Evolutionary conservation across 2,113 vertebrate genomes (phyloP), one percentile per base, ranked within the genome.

Genomic region (Aptenodytes forsteri): DNA sequence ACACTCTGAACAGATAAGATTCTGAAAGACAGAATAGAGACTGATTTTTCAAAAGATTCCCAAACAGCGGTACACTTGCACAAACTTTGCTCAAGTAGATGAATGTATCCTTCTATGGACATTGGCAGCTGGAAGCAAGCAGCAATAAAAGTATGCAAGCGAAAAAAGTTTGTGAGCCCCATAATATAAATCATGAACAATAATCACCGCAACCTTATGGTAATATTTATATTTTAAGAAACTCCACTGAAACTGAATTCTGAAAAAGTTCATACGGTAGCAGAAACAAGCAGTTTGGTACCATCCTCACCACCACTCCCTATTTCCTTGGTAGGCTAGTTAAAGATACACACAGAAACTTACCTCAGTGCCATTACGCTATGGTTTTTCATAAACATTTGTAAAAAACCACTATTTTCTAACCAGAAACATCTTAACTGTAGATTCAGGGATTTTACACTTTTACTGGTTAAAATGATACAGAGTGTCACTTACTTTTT

Each of bases 1-100:
- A 46, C 99, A 99, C 97, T 99, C 99, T 7, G 98, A 97, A 87
- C 99, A 99, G 98, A 99, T 99, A 93, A 99, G 98, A 96, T 99
- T 99, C 99, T 99, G 93, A 61, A 91, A 96, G 62, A 92, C 55
- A 89, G 42, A 98, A 90, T 34, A 67, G 56, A 87, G 18, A 79
- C 59, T 90, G 55, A 94, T 92, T 97, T 94, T 94, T 65, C 20
- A 17, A 38, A 61, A 47, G 20, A 17, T 44, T 36, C 71, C 34
- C 47, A 62, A 71, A 50, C 42, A 71, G 73, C 6, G 0, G 18
- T 9, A 54, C 34, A 56, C 16, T 40, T 12, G 27, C n/a, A 86
- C 21, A 56, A 58, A 61, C 50, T 91, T 87, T 82, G n/a, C 44
- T 94, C 56, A 75, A 94, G 58, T 6, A 91, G 21, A 72, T 56